Conservation (phyloP, 2,888 invertebrate species). For the Aradus depressus region DNA sequence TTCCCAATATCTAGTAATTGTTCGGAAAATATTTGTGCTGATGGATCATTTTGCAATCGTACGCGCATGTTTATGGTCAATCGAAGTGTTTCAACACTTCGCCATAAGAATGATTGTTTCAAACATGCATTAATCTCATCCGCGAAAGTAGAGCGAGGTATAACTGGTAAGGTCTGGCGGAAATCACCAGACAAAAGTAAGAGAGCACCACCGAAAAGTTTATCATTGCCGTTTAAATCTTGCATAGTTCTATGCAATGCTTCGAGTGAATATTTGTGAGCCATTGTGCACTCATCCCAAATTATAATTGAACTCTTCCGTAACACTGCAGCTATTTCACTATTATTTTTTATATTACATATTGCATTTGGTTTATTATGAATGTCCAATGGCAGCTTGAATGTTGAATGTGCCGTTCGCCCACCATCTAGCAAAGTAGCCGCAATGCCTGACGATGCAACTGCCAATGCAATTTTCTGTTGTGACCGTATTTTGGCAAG, state of each 20-base stretch:
- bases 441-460: slow-evolving; percentile 36
- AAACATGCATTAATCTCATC: slow-evolving; percentile 25
- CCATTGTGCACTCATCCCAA: slow-evolving; percentile 38
- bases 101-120: slow-evolving; percentile 22
- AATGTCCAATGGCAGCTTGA: slow-evolving; percentile 34
- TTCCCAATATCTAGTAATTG: slow-evolving; percentile 35
- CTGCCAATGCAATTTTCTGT: slow-evolving; percentile 34
- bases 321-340: slow-evolving; percentile 32
- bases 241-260: slow-evolving; percentile 33
- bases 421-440: slow-evolving; percentile 36
- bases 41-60: slow-evolving; percentile 21
- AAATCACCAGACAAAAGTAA: slow-evolving; percentile 24
- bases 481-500: slow-evolving; percentile 32
- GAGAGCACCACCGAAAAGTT: slow-evolving; percentile 16
- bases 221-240: slow-evolving; percentile 12
- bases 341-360: slow-evolving; percentile 33
- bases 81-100: slow-evolving; percentile 20
- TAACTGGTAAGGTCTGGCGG: slow-evolving; percentile 23
- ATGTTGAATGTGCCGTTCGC: slow-evolving; percentile 35
- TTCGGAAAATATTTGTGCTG: slow-evolving; percentile 33
- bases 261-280: slow-evolving; percentile 34
- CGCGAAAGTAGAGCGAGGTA: slow-evolving; percentile 23
- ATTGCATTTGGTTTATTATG: slow-evolving; percentile 11
- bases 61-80: slow-evolving; percentile 17
- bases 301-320: slow-evolving; percentile 33